Percentiles rank a stretch among this genome's conserved stretches.
Evolutionary conservation across 2,113 vertebrate genomes (phyloP).

Genomic region (Pantherophis guttatus): DNA sequence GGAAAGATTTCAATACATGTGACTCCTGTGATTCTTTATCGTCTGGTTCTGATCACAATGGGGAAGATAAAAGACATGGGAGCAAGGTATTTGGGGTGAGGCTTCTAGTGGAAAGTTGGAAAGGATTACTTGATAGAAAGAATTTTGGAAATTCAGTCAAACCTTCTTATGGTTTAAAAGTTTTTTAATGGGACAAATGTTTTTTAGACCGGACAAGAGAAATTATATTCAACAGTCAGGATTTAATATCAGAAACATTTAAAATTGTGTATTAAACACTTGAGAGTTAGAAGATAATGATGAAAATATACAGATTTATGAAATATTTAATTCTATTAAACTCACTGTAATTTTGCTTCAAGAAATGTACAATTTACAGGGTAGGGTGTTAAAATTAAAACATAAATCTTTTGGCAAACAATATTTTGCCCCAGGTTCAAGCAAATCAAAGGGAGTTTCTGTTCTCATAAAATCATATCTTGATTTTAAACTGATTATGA

Average conservation of each 20-base stretch:
- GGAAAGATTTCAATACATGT: neutral
- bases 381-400: neutral
- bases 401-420: neutral
- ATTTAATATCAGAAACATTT: neutral
- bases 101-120: neutral
- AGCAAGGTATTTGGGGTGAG: neutral
- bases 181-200: neutral
- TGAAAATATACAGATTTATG: neutral
- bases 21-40: neutral
- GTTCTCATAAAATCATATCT: neutral
- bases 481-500: neutral
- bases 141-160: neutral
- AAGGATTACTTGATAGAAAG: neutral
- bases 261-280: neutral
- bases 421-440: neutral
- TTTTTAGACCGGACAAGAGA: neutral
- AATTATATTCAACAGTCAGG: neutral
- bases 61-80: neutral
- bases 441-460: neutral
- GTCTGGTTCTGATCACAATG: neutral
- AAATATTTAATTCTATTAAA: neutral
- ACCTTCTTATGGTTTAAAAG: neutral
- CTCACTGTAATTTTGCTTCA: neutral
- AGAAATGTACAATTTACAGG: neutral
- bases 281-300: neutral